phyloP scores from a whole-genome alignment of 2,797 vertebrate genomes.

The Enteromius argenteus region DNA sequence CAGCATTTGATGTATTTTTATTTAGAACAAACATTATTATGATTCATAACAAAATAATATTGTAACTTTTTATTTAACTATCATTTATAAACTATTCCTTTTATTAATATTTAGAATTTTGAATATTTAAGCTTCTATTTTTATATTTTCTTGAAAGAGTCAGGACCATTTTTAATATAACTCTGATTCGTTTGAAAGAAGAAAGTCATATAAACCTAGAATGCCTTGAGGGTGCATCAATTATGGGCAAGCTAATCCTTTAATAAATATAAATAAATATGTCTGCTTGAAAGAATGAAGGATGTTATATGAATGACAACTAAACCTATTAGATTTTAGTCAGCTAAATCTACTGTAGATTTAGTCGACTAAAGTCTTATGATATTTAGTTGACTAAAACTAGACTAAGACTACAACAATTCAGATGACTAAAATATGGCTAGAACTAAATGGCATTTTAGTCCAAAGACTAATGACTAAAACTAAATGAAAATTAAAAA shows the following conservation, averaged over 20 bases:
- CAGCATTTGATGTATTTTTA: neutral
- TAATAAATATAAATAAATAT: neutral
- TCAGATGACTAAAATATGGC: neutral
- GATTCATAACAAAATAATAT: neutral
- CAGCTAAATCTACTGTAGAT: neutral
- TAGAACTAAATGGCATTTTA: neutral
- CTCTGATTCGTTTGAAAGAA: neutral
- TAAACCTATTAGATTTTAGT: neutral
- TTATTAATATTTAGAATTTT: neutral
- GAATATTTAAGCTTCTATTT: neutral
- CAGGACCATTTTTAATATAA: neutral
- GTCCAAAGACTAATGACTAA: neutral
- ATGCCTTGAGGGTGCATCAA: neutral
- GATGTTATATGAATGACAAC: neutral
- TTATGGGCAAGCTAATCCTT: neutral
- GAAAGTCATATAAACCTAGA: neutral
- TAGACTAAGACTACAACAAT: neutral
- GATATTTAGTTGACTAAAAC: neutral
- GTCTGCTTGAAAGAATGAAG: neutral
- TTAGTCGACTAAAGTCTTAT: neutral
- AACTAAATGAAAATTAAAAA: neutral
- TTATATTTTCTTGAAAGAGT: neutral
- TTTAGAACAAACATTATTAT: neutral
- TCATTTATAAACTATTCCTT: neutral
- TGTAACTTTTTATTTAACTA: neutral